These are phyloP conservation scores for Rhabdomys dilectus DNA, from an alignment of 2,113 vertebrate species.

Conservation along the genomic window DNA sequence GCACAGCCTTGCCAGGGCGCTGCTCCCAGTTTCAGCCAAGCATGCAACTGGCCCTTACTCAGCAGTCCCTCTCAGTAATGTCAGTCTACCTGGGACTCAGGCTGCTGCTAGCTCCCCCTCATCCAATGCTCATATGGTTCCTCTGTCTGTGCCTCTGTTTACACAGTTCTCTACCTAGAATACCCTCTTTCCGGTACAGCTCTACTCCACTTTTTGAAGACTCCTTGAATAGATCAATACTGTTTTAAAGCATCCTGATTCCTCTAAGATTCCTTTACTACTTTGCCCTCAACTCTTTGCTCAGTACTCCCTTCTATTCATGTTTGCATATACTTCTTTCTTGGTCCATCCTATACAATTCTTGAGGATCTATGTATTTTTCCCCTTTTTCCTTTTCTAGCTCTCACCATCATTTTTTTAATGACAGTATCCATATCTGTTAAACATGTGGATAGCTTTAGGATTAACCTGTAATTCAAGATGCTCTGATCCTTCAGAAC, in stretches of 20 bases:
- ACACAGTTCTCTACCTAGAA: neutral
- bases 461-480: neutral
- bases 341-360: neutral
- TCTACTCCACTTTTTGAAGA: neutral
- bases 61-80: neutral
- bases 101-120: neutral
- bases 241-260: neutral
- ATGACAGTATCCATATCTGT: neutral
- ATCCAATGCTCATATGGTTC: neutral
- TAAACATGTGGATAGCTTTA: slow-evolving; percentile 30
- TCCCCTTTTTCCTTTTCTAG: neutral
- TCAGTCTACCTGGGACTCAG: neutral
- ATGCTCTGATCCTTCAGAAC: slow-evolving; percentile 14
- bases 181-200: neutral
- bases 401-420: neutral
- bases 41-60: neutral
- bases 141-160: neutral
- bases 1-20: neutral
- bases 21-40: neutral
- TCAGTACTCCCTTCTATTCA: neutral
- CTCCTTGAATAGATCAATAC: neutral
- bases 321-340: neutral
- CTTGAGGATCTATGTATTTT: neutral
- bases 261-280: neutral
- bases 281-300: neutral